Conservation (phyloP, 2,888 invertebrate species). For the Bombylius major region DNA sequence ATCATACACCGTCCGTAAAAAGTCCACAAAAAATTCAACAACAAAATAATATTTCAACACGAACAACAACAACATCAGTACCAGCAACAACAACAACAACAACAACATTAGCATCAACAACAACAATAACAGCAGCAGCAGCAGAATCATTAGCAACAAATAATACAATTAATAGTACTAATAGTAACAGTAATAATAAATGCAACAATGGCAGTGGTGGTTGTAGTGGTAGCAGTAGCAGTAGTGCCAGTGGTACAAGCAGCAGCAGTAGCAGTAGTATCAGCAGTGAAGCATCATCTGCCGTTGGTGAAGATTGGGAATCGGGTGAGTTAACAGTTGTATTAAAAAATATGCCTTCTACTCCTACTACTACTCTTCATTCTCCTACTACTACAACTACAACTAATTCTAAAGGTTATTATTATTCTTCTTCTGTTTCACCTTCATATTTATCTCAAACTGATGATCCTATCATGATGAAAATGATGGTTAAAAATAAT, state of each 20-base stretch:
- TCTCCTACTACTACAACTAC: conserved; percentile 3
- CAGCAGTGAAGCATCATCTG: conserved; percentile 26
- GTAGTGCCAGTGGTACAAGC: conserved; percentile 18
- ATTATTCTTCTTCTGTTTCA: too few species aligned
- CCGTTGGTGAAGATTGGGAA: conserved; percentile 36
- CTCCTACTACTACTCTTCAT: neutral
- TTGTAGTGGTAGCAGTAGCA: conserved; percentile 1
- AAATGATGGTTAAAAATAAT: too few species aligned
- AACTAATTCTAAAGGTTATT: neutral
- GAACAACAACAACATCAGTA: conserved; percentile 20
- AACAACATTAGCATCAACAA: neutral
- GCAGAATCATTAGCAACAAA: neutral
- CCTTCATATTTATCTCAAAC: too few species aligned
- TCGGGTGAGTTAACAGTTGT: conserved; percentile 32
- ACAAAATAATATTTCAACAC: conserved; percentile 9
- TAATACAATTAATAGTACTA: conserved; percentile 15
- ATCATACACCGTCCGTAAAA: conserved; percentile 9
- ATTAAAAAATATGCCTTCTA: conserved; percentile 7
- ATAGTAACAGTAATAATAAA: conserved; percentile 7
- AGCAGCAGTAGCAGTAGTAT: conserved; percentile 21
- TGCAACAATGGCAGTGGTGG: neutral
- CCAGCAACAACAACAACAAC: conserved; percentile 20
- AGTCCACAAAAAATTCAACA: conserved; percentile 13
- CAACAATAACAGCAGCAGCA: too few species aligned
- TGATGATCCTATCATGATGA: too few species aligned